Evolutionary conservation across 1,140 invertebrate genomes (phyloP), one percentile per base, ranked within the genome.

Genomic region (Parasteatoda tepidariorum): DNA sequence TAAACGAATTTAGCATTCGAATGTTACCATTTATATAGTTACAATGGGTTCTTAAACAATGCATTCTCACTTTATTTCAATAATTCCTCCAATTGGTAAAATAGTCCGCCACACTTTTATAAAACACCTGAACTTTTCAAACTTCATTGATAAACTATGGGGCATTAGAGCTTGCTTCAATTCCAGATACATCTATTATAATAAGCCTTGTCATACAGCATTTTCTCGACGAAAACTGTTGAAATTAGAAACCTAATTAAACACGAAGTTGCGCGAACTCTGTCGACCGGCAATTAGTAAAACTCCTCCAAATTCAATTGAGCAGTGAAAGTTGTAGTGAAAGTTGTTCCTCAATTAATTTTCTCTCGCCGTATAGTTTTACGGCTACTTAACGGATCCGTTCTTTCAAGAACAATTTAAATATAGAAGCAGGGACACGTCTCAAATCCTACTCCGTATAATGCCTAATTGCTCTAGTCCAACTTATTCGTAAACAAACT

Each of bases 381-480:
- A 9, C 38, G n/a, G n/a, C n/a, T n/a, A n/a, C n/a, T n/a, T n/a
- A n/a, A n/a, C n/a, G n/a, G n/a, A n/a, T n/a, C n/a, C n/a, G n/a
- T n/a, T n/a, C 38, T 48, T 48, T 48, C 9, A 48, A 48, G 38
- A 48, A 48, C 38, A 48, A 9, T 48, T 48, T 48, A 18, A 48
- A 48, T 48, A 18, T 13, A 13, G 38, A 13, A 48, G 38, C 9
- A 18, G 4, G 38, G 18, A 48, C 9, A 48, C 9, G 38, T 9
- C 9, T 18, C 38, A 48, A 48, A 48, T 48, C 38, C 38, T 18
- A 38, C 33, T 13, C 7, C n/a, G 26, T 41, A 68, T 34, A 68
- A 68, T 34, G 41, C 66, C 66, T 38, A 68, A 41, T 68, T 68
- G 28, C 66, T 68, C 0, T 13, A 38, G 41, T 41, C 66, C 41